Evolutionary conservation across 2,888 invertebrate genomes (phyloP).

Genomic region (Thymelicus lineola): DNA sequence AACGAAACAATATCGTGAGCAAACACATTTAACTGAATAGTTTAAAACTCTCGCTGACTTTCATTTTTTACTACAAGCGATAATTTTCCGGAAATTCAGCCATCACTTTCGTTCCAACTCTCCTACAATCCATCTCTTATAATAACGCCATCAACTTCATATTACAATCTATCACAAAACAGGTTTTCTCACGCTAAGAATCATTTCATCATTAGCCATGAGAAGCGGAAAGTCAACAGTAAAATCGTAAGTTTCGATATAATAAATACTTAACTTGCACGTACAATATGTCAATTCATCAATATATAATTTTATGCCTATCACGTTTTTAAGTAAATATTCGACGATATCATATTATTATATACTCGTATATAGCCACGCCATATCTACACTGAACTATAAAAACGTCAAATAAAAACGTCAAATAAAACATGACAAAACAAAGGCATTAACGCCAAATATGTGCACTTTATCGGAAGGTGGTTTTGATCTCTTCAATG

Average conservation of each 20-base stretch:
- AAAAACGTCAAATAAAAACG: no score
- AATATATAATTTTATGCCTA: no score
- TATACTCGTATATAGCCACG: no score
- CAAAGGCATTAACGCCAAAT: no score
- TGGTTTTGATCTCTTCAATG: no score
- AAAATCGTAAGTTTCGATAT: constrained; percentile 14
- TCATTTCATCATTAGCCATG: constrained; percentile 27
- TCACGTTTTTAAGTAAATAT: no score
- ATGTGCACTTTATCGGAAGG: no score
- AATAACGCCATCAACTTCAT: constrained; percentile 18
- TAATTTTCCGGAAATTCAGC: constrained; percentile 33
- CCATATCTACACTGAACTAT: no score
- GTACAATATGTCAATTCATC: no score
- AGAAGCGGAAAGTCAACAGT: constrained; percentile 29
- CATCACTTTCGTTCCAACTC: constrained; percentile 31
- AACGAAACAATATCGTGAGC: constrained; percentile 11
- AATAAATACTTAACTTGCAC: background rate
- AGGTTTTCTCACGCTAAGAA: constrained; percentile 29
- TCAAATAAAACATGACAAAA: no score
- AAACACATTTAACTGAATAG: constrained; percentile 17
- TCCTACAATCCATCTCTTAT: constrained; percentile 1
- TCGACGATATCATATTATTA: no score
- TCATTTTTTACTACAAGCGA: constrained; percentile 29
- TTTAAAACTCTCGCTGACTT: constrained; percentile 27
- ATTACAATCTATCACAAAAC: constrained; percentile 37